Percentiles rank a stretch among this genome's conserved stretches.
These are phyloP conservation scores for Hipparchia semele DNA, from an alignment of 2,888 invertebrate species.

Conservation along the genomic window DNA sequence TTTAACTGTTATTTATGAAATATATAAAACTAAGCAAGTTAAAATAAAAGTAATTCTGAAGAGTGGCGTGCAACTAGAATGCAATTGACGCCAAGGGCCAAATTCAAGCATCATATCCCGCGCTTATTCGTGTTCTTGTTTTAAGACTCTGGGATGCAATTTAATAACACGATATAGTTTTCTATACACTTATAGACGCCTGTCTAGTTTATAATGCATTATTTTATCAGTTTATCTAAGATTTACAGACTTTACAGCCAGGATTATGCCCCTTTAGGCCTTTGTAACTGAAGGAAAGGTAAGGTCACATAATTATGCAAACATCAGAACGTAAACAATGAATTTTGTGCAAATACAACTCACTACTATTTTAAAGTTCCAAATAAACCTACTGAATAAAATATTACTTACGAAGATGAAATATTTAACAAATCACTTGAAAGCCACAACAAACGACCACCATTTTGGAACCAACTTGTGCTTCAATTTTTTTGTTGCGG, in stretches of 20 bases:
- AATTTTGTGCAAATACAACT: not conserved
- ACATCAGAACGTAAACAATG: not conserved
- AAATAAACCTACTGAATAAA: slow-evolving; percentile 5
- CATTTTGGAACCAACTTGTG: slow-evolving; percentile 78
- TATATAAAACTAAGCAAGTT: not conserved
- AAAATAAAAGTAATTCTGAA: slow-evolving; percentile 3
- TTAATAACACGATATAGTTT: not conserved
- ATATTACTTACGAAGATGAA: slow-evolving; percentile 51
- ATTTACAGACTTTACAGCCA: slow-evolving; percentile 24
- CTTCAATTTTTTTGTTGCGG: slow-evolving; percentile 53
- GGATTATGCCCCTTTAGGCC: slow-evolving; percentile 43
- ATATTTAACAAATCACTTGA: slow-evolving; percentile 58
- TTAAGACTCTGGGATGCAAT: slow-evolving; percentile 2
- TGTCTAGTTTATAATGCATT: not conserved
- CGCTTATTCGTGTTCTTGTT: slow-evolving; percentile 61
- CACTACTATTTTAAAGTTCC: not conserved
- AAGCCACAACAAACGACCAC: slow-evolving; percentile 83
- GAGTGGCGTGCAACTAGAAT: slow-evolving; percentile 19
- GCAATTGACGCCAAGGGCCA: slow-evolving; percentile 59
- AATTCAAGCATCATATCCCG: slow-evolving; percentile 67
- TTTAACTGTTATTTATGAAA: not conserved
- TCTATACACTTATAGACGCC: not conserved
- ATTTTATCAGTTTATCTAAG: slow-evolving; percentile 21
- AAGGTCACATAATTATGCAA: slow-evolving; percentile 41
- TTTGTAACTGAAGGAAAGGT: slow-evolving; percentile 56